Conservation (phyloP, 2,797 vertebrate genomes). For the Nothura maculosa region DNA sequence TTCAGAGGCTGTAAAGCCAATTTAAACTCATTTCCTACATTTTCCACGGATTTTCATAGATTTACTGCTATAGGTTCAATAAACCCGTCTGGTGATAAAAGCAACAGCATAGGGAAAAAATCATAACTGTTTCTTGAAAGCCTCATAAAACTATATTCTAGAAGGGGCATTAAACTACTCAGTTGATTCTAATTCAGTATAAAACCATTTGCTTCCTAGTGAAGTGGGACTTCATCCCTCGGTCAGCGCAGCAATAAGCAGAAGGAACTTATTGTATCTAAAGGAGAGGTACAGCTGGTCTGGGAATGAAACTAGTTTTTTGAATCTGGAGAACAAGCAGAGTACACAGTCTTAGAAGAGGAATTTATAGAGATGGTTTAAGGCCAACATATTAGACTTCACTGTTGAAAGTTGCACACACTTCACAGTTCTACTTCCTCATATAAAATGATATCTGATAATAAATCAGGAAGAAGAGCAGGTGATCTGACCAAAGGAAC, state of each 20-base stretch:
- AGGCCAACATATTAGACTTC: neutral
- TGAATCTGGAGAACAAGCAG: conserved; percentile 3
- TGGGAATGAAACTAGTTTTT: neutral
- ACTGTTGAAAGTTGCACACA: neutral
- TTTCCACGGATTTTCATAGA: conserved; percentile 49
- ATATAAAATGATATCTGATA: neutral
- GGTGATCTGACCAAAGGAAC: neutral
- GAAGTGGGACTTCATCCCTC: neutral
- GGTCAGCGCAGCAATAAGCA: conserved; percentile 21
- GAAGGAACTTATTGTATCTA: neutral
- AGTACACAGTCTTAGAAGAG: neutral
- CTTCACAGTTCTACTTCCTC: neutral
- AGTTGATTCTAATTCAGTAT: conserved; percentile 28
- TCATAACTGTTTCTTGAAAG: conserved; percentile 52
- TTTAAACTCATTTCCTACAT: conserved; percentile 40
- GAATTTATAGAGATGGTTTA: conserved; percentile 44
- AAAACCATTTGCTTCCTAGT: conserved; percentile 24
- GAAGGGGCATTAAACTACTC: conserved; percentile 15
- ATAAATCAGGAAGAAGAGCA: neutral
- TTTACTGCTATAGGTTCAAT: conserved; percentile 44
- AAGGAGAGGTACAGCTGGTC: neutral
- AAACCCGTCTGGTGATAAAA: conserved; percentile 49
- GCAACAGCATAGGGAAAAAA: conserved; percentile 28
- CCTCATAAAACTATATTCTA: conserved; percentile 45
- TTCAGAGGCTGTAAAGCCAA: conserved; percentile 24